Percentiles rank a stretch among this genome's conserved stretches.
Evolutionary conservation across 2,888 invertebrate species (phyloP).

Genomic region (Amiota mariae): DNA sequence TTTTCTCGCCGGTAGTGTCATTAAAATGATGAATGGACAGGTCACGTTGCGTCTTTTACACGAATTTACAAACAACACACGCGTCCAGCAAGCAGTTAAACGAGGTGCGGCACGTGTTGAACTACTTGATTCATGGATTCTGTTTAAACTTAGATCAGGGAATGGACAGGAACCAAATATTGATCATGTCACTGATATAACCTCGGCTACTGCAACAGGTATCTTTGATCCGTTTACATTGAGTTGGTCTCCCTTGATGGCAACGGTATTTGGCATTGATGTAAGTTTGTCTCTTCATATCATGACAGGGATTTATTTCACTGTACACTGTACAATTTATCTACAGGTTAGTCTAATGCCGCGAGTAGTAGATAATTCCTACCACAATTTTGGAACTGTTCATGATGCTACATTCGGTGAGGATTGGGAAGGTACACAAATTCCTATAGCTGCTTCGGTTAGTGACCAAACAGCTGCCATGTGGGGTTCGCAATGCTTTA

Average conservation of each 20-base stretch:
- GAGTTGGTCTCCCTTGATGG: conserved; percentile 83
- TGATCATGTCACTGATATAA: conserved; percentile 88
- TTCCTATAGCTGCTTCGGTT: conserved; percentile 79
- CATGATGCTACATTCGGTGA: conserved; percentile 81
- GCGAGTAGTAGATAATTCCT: conserved; percentile 84
- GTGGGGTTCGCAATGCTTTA: conserved; percentile 89
- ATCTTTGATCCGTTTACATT: conserved; percentile 94
- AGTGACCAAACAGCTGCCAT: conserved; percentile 88
- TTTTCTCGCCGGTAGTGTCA: conserved; percentile 87
- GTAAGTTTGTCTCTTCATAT: conserved; percentile 50
- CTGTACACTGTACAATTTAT: background rate
- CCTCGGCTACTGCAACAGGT: conserved; percentile 92
- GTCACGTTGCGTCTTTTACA: conserved; percentile 85
- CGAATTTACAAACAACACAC: conserved; percentile 83
- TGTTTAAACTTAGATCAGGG: conserved; percentile 82
- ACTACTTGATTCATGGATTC: conserved; percentile 93
- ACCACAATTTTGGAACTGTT: conserved; percentile 80
- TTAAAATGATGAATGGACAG: conserved; percentile 90
- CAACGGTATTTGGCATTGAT: conserved; percentile 81
- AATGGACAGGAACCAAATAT: conserved; percentile 54
- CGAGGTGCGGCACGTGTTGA: conserved; percentile 84
- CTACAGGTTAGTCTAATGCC: conserved; percentile 80
- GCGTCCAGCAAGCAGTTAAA: conserved; percentile 79
- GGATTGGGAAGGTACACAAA: conserved; percentile 71
- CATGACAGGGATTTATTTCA: background rate